These are phyloP conservation scores for Cyprinodon diabolis DNA, from an alignment of 2,797 vertebrate genomes.

Conservation along the genomic window DNA sequence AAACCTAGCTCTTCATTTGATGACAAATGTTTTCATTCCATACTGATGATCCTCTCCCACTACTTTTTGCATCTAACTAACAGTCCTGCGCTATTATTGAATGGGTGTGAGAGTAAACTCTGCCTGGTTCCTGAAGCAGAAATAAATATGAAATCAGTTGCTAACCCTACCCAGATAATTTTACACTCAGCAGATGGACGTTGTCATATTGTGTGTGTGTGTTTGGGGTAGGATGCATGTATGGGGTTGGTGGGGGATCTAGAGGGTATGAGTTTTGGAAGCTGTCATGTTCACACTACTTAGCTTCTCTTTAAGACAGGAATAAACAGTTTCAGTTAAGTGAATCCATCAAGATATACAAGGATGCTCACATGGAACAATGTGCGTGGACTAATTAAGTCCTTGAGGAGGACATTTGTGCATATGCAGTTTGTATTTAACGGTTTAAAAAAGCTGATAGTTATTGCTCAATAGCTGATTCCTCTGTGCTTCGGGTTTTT, in stretches of 20 bases:
- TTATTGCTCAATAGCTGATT: conserved; percentile 51
- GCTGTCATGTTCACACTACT: conserved; percentile 74
- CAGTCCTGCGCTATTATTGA: neutral
- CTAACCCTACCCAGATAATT: conserved; percentile 75
- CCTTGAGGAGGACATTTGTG: conserved; percentile 29
- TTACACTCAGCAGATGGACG: conserved; percentile 59
- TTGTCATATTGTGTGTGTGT: conserved; percentile 50
- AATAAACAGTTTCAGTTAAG: conserved; percentile 55
- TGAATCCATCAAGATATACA: conserved; percentile 27
- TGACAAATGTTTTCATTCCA: neutral
- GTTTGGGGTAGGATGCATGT: conserved; percentile 31
- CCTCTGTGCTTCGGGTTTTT: conserved; percentile 14
- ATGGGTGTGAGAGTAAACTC: conserved; percentile 56
- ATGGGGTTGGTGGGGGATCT: neutral
- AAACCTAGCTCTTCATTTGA: neutral
- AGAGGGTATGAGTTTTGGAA: conserved; percentile 56
- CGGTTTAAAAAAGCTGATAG: conserved; percentile 26
- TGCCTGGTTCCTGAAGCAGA: conserved; percentile 79
- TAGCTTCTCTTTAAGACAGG: conserved; percentile 46
- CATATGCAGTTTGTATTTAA: conserved; percentile 26
- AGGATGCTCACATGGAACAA: conserved; percentile 8
- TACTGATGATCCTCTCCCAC: neutral
- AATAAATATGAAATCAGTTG: conserved; percentile 77
- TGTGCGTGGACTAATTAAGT: conserved; percentile 37
- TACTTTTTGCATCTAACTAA: neutral